Conservation (phyloP, 2,888 invertebrate species). For the Drosophila rellima region DNA sequence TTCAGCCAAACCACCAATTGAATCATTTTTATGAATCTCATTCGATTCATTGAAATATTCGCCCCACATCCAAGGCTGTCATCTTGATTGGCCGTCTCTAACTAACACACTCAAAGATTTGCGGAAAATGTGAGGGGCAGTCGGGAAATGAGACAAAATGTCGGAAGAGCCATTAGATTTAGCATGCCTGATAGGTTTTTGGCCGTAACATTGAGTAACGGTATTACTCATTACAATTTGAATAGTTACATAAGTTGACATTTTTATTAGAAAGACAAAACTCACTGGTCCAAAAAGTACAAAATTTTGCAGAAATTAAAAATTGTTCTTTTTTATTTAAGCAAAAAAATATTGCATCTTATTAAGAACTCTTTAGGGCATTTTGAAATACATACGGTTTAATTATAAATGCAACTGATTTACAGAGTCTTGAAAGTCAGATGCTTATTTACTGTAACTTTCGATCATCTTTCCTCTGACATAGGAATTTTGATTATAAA, state of each 20-base stretch:
- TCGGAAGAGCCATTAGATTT: slow-evolving; percentile 26
- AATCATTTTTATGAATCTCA: slow-evolving; percentile 79
- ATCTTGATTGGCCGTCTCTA: slow-evolving; percentile 63
- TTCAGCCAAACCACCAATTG: slow-evolving; percentile 73
- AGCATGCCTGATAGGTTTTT: slow-evolving; percentile 28
- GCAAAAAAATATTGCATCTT: too few species aligned
- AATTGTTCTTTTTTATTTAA: too few species aligned
- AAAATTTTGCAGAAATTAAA: too few species aligned
- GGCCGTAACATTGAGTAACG: slow-evolving; percentile 26
- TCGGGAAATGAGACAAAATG: slow-evolving; percentile 19
- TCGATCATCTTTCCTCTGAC: too few species aligned
- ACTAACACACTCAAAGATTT: slow-evolving; percentile 21
- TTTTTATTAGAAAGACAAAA: background rate
- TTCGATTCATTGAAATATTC: slow-evolving; percentile 70
- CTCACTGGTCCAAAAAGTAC: too few species aligned
- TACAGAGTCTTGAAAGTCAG: too few species aligned
- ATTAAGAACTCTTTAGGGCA: too few species aligned
- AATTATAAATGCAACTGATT: too few species aligned
- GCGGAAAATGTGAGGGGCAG: background rate
- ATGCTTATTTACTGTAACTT: too few species aligned
- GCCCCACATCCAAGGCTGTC: slow-evolving; percentile 72
- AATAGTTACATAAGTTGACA: background rate
- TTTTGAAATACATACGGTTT: too few species aligned
- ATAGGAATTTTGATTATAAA: too few species aligned
- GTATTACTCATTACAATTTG: slow-evolving; percentile 12